A percentile compares a stretch with the other conserved stretches of the same genome.
Conservation (phyloP, 2,888 invertebrate species). For the Napeogenes inachia region DNA sequence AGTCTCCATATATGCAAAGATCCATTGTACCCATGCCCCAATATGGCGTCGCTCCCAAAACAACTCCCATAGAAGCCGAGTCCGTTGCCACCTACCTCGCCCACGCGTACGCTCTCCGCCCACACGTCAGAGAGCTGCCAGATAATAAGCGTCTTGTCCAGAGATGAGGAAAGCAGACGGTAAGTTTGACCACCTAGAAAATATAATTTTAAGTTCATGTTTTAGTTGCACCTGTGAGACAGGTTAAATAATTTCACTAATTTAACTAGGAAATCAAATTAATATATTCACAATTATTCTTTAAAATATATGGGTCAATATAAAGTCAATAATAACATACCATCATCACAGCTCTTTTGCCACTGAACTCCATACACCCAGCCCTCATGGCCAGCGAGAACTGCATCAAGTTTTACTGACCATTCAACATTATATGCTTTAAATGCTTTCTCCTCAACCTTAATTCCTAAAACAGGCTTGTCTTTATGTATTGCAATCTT, state of each 20-base stretch:
- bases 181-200: conserved; percentile 38
- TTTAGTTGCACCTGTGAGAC: too few species aligned
- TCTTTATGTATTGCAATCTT: conserved; percentile 70
- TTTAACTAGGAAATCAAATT: too few species aligned
- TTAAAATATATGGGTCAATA: too few species aligned
- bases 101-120: conserved; percentile 90
- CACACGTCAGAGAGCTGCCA: conserved; percentile 89
- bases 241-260: too few species aligned
- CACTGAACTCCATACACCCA: conserved; percentile 97
- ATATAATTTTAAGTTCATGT: background rate
- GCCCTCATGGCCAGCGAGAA: conserved; percentile 93
- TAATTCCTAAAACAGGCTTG: conserved; percentile 40
- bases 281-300: too few species aligned
- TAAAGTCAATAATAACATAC: conserved; percentile 22
- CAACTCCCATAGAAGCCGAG: conserved; percentile 95
- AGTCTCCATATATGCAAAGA: conserved; percentile 92
- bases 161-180: conserved; percentile 89
- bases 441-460: conserved; percentile 63
- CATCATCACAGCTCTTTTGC: conserved; percentile 70
- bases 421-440: conserved; percentile 58
- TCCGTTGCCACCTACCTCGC: conserved; percentile 95
- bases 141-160: conserved; percentile 94
- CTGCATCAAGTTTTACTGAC: conserved; percentile 87
- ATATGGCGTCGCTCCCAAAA: conserved; percentile 82
- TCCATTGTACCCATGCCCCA: conserved; percentile 95